Evolutionary conservation across 2,113 vertebrate species (phyloP).

Genomic region (Brienomyrus brachyistius): DNA sequence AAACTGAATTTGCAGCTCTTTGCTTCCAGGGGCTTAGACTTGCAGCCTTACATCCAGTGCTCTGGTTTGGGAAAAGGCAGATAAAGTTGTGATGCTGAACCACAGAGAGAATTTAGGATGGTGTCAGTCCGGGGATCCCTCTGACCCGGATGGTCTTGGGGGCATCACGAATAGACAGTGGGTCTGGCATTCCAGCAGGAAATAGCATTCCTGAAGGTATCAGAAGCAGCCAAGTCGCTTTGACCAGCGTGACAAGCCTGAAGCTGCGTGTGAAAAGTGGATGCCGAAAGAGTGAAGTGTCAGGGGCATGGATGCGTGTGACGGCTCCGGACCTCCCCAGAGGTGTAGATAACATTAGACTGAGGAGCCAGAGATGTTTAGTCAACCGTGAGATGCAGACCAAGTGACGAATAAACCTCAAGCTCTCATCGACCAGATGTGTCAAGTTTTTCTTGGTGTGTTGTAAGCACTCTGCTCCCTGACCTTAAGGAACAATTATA

Average conservation of each 20-base stretch:
- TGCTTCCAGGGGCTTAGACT: background rate
- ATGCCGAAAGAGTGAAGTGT: conserved; percentile 43
- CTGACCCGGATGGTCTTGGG: background rate
- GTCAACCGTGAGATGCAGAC: background rate
- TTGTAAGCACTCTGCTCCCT: background rate
- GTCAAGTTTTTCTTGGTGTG: background rate
- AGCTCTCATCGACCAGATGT: background rate
- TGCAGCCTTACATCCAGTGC: background rate
- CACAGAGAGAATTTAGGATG: background rate
- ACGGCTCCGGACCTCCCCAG: background rate
- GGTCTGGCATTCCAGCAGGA: conserved; percentile 47
- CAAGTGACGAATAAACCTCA: background rate
- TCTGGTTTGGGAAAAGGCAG: background rate
- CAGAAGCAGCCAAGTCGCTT: conserved; percentile 18
- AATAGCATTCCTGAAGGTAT: conserved; percentile 31
- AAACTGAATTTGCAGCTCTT: background rate
- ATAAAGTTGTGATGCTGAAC: background rate
- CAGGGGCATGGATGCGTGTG: conserved; percentile 9
- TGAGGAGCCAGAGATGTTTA: background rate
- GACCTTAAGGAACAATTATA: background rate
- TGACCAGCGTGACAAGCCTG: conserved; percentile 44
- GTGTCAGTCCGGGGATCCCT: background rate
- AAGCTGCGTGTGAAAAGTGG: conserved; percentile 51
- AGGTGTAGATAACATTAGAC: background rate
- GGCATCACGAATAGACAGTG: conserved; percentile 40